Base-by-base conservation (phyloP, 2,888 invertebrate genomes). In the Allygus modestus region DNA sequence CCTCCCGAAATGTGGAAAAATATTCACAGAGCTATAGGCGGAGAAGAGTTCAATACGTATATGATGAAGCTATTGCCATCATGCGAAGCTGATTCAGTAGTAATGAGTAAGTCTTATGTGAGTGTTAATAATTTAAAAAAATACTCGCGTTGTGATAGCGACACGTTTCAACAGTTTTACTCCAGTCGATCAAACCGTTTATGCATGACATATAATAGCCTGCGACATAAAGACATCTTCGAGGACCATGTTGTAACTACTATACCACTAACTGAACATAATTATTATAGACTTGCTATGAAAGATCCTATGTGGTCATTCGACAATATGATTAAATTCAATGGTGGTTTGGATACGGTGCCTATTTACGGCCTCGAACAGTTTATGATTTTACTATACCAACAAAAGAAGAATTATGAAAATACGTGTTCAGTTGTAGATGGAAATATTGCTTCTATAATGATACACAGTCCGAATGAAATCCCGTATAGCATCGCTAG, bases 121-220 rank as follows among this genome's bases (percentile, higher is more conserved):
- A 4, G 28, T 5, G 26, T 15, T 9, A 15, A 65, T 4, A 2
- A 2, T 15, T 0, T 12, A 12, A 65, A 15, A 31, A 28, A 12
- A 2, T 65, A 11, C 31, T 11, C 28, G 17, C 9, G 65, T 9
- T 65, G 65, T 65, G 65, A 65, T 15, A 28, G 15, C 1, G 5
- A 65, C 12, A n/a, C 28, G 65, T 65, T 28, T 31, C 65, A 65
- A 65, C 65, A 65, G 65, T 65, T 65, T 17, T 65, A 65, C 31
- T 65, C 65, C 1, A 23, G 54, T 17, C 28, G 7, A 2, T 2
- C 12, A 0, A 65, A 65, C 31, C 28, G 65, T 0, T 15, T 65
- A 15, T 65, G 65, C 17, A 65, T 65, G 26, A 65, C 65, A 0
- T 65, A 15, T 20, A 65, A 65, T 17, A 65, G 65, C 17, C 7